A percentile compares a stretch with the other conserved stretches of the same genome.
Evolutionary conservation across 2,113 vertebrate species (phyloP).

Genomic region (Oryctolagus cuniculus): mOryCun1.1 NC_091442.1:105353001-105353500

Average conservation of each 20-base stretch:
- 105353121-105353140: slow-evolving; percentile 16
- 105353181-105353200: background rate
- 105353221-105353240: background rate
- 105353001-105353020: slow-evolving; percentile 74
- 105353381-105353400: background rate
- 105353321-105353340: slow-evolving; percentile 16
- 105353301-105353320: background rate
- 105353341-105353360: background rate
- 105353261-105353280: background rate
- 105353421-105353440: background rate
- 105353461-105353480: background rate
- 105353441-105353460: background rate
- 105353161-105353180: background rate
- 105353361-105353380: background rate
- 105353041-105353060: slow-evolving; percentile 79
- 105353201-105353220: background rate
- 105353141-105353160: background rate
- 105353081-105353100: background rate
- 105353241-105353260: background rate
- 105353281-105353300: background rate
- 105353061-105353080: slow-evolving; percentile 71
- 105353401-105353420: background rate
- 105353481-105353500: background rate
- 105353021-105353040: slow-evolving; percentile 81
- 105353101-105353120: background rate